A percentile compares a stretch with the other conserved stretches of the same genome.
These are phyloP conservation scores for Clusia tigrina DNA, from an alignment of 2,888 invertebrate genomes.

Conservation along the genomic window DNA sequence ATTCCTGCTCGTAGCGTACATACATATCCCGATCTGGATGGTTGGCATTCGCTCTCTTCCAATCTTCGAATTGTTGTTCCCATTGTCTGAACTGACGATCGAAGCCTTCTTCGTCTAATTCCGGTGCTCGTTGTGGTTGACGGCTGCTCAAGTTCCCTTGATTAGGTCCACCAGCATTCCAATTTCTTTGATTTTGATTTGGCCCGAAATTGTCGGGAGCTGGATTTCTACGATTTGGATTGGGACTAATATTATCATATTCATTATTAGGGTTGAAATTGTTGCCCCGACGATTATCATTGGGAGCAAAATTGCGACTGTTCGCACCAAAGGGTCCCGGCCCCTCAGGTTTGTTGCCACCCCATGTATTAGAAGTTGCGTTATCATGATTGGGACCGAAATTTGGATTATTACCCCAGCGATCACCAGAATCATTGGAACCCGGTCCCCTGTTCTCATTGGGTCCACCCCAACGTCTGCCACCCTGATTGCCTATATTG, in stretches of 20 bases:
- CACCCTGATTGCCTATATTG: neutral
- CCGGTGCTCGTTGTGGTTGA: constrained; percentile 70
- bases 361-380: constrained; percentile 1
- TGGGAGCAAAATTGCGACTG: constrained; percentile 20
- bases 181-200: constrained; percentile 24
- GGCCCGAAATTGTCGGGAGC: neutral
- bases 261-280: neutral
- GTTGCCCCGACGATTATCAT: constrained; percentile 21
- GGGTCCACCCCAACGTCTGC: no score
- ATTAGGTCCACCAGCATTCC: neutral
- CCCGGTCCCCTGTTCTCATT: no score
- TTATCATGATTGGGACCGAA: neutral
- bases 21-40: constrained; percentile 91
- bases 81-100: constrained; percentile 89
- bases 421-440: no score
- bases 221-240: constrained; percentile 26
- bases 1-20: constrained; percentile 85
- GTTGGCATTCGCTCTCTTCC: constrained; percentile 90
- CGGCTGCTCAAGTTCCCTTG: constrained; percentile 20
- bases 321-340: constrained; percentile 8
- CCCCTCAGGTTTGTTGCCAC: neutral
- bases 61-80: constrained; percentile 90
- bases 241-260: constrained; percentile 26
- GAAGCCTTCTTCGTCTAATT: constrained; percentile 80
- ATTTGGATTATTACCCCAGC: constrained; percentile 29